A percentile compares a stretch with the other conserved stretches of the same genome.
Evolutionary conservation across 2,113 vertebrate genomes (phyloP).

Genomic region (Anhinga anhinga): DNA sequence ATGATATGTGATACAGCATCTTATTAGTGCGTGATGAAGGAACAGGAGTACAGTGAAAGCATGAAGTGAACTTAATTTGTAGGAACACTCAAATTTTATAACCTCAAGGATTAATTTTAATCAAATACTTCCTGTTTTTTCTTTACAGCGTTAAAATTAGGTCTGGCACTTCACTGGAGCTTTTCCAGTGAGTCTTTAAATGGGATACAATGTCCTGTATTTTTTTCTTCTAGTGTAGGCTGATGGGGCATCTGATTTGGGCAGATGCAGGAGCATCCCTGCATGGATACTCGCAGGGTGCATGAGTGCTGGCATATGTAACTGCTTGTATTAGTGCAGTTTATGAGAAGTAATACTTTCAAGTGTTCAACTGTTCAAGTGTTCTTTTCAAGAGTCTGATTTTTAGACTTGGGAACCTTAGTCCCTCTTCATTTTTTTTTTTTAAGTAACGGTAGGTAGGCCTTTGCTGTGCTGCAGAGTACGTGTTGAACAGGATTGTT

Average conservation of each 20-base stretch:
- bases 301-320: rapidly evolving
- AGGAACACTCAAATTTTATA: background rate
- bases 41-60: background rate
- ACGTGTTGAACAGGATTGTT: background rate
- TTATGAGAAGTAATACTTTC: background rate
- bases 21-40: background rate
- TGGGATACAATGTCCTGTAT: background rate
- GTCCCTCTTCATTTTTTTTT: background rate
- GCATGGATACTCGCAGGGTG: rapidly evolving
- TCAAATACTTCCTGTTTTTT: constrained; percentile 18
- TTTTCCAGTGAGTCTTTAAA: background rate
- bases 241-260: background rate
- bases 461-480: background rate
- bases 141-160: background rate
- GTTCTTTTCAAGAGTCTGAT: background rate
- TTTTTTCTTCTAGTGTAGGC: background rate
- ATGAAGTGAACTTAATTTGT: background rate
- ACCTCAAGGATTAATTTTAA: constrained; percentile 33
- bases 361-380: no score
- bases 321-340: background rate
- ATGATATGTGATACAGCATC: background rate
- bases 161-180: background rate
- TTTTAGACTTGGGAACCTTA: background rate
- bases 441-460: background rate
- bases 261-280: background rate